phyloP scores from a whole-genome alignment of 2,113 vertebrate genomes.

The Cercocebus atys region DNA sequence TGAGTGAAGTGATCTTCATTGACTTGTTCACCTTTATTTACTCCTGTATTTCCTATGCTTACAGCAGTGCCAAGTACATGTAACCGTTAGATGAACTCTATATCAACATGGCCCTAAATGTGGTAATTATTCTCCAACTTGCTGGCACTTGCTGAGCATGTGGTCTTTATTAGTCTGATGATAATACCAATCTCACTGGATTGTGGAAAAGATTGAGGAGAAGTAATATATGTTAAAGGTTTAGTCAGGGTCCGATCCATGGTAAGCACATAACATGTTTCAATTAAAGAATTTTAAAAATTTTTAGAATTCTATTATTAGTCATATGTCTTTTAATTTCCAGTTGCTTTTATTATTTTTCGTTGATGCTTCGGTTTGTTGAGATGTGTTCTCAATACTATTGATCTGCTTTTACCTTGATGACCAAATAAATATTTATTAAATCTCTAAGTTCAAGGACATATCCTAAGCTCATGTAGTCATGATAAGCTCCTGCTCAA shows the following conservation, averaged over 20 bases:
- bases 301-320: neutral
- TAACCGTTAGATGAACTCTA: neutral
- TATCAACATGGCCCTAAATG: neutral
- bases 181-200: neutral
- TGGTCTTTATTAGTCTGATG: neutral
- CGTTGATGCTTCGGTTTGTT: neutral
- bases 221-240: neutral
- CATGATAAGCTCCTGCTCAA: neutral
- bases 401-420: neutral
- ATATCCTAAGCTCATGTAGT: neutral
- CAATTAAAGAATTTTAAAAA: neutral
- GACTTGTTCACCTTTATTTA: neutral
- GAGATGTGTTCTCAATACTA: neutral
- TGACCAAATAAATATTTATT: neutral
- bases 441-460: neutral
- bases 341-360: neutral
- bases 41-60: neutral
- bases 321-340: neutral
- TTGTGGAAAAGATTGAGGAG: neutral
- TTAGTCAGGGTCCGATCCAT: neutral
- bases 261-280: neutral
- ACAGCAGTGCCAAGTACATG: neutral
- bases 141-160: neutral
- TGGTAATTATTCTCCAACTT: neutral
- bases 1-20: neutral